Evolutionary conservation across 2,888 invertebrate genomes (phyloP).

Genomic region (Diarsia brunnea): DNA sequence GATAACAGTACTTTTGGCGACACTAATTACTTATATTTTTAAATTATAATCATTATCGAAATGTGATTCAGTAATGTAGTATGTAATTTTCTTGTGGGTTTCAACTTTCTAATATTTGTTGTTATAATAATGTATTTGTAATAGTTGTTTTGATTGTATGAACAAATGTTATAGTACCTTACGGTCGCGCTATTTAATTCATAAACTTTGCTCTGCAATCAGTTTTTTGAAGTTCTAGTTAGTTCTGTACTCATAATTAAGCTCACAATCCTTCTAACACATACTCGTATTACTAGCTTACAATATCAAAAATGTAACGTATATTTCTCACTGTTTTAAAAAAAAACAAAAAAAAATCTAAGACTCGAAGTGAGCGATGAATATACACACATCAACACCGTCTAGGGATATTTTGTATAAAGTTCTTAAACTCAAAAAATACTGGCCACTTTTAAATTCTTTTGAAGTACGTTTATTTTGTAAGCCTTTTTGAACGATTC

Average conservation of each 20-base stretch:
- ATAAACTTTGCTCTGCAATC: background rate
- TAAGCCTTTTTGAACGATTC: no score
- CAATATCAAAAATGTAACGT: no score
- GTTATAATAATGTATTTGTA: background rate
- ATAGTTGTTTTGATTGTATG: background rate
- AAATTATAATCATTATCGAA: constrained; percentile 27
- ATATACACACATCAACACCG: no score
- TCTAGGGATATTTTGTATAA: no score
- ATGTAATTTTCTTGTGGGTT: constrained; percentile 14
- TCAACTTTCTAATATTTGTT: constrained; percentile 29
- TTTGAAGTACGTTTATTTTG: no score
- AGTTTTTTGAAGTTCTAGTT: background rate
- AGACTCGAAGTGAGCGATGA: no score
- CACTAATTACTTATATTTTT: constrained; percentile 41
- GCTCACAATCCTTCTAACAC: background rate
- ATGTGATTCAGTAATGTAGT: constrained; percentile 24
- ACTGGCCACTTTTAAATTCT: no score
- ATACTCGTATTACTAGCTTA: background rate
- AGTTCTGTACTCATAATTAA: background rate
- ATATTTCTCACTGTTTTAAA: no score
- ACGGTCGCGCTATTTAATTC: background rate
- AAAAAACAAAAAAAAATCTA: no score
- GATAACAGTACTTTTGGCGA: constrained; percentile 56
- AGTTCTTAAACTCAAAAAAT: no score
- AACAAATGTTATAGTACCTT: background rate